A percentile compares a stretch with the other conserved stretches of the same genome.
These are phyloP conservation scores for Brachionus koreanus DNA, from an alignment of 1,140 invertebrate species.

Conservation along the genomic window DNA sequence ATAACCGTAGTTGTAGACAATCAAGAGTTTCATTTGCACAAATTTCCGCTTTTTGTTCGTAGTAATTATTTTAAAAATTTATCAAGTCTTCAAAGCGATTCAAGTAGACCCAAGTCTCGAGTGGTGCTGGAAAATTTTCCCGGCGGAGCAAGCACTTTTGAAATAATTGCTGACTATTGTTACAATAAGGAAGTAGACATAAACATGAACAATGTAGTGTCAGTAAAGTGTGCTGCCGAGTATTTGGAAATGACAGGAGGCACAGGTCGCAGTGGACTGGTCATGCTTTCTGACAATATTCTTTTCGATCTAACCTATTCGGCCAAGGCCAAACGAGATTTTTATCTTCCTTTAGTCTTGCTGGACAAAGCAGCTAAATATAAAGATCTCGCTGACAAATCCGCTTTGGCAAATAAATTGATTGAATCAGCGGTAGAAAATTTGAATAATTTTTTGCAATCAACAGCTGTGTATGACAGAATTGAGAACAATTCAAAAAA, in stretches of 20 bases:
- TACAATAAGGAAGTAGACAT: constrained; percentile 39
- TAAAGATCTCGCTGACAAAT: neutral
- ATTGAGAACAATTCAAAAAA: neutral
- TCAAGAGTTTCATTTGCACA: constrained; percentile 45
- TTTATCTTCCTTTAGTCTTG: neutral
- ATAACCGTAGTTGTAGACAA: constrained; percentile 40
- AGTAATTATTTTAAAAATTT: constrained; percentile 45
- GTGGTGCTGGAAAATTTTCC: constrained; percentile 44
- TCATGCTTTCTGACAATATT: constrained; percentile 34
- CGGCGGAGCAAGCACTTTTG: constrained; percentile 33
- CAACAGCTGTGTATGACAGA: constrained; percentile 1
- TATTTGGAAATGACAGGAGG: constrained; percentile 45
- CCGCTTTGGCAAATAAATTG: neutral
- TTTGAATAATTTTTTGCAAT: constrained; percentile 20
- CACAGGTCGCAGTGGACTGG: constrained; percentile 5
- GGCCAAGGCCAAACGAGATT: constrained; percentile 41
- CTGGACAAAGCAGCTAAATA: neutral
- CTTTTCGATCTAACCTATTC: constrained; percentile 12
- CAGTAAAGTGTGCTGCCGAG: constrained; percentile 42
- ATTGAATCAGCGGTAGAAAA: constrained; percentile 31
- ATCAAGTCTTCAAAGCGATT: neutral
- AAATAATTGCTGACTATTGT: constrained; percentile 44
- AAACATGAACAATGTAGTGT: constrained; percentile 36
- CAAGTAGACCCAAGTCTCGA: neutral
- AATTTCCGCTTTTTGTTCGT: constrained; percentile 44